Conservation (phyloP, 2,888 invertebrate species). For the Lithophane semibrunnea region DNA sequence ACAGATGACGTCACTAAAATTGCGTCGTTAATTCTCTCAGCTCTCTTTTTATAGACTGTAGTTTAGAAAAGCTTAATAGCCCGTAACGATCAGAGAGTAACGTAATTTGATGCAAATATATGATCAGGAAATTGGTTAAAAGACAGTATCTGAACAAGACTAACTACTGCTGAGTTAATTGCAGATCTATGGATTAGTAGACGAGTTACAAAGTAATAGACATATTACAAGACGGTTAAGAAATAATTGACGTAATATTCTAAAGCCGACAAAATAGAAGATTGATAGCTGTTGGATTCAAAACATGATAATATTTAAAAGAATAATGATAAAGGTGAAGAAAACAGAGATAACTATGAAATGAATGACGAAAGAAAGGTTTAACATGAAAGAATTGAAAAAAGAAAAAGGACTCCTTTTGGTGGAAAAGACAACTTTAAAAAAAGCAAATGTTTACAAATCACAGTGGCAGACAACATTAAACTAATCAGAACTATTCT, state of each 20-base stretch:
- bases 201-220: constrained; percentile 34
- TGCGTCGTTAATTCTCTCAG: constrained; percentile 28
- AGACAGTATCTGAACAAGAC: constrained; percentile 22
- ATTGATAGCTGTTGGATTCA: constrained; percentile 3
- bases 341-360: constrained; percentile 20
- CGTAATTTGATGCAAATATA: constrained; percentile 19
- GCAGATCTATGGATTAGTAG: constrained; percentile 33
- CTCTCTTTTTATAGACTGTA: constrained; percentile 19
- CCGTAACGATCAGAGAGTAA: constrained; percentile 2
- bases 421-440: neutral
- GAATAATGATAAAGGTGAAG: constrained; percentile 2
- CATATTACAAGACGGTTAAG: constrained; percentile 14
- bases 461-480: neutral
- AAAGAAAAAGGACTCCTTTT: neutral
- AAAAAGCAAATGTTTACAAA: constrained; percentile 1
- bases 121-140: constrained; percentile 19
- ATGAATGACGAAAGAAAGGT: neutral
- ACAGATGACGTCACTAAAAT: constrained; percentile 43
- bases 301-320: constrained; percentile 13
- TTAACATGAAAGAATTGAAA: neutral
- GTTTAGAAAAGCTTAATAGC: constrained; percentile 19
- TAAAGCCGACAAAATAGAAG: neutral
- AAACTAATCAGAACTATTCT: constrained; percentile 20
- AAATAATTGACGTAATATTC: constrained; percentile 21
- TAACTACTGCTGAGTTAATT: constrained; percentile 29